A percentile compares a stretch with the other conserved stretches of the same genome.
Conservation (phyloP, 2,888 invertebrate species). For the Caenorhabditis uteleia region DNA sequence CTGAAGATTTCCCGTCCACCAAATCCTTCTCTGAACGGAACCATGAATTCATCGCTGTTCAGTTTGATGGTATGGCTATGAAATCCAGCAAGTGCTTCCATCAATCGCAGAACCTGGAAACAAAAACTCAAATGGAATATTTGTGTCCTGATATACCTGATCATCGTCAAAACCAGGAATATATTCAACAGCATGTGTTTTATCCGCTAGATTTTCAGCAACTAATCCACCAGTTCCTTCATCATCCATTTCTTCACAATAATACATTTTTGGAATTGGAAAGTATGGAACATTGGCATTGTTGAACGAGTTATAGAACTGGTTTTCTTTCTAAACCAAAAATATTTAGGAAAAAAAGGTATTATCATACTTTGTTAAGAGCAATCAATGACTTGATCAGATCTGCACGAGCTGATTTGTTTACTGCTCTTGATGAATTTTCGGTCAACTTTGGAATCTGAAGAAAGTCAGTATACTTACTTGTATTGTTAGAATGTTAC, state of each 20-base stretch:
- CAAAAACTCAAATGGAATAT: background rate
- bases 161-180: background rate
- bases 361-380: too few relatives aligned
- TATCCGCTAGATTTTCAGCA: background rate
- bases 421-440: background rate
- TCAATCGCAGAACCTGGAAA: constrained; percentile 2
- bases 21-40: too few relatives aligned
- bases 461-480: background rate
- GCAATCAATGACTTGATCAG: too few relatives aligned
- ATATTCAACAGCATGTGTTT: background rate
- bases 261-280: background rate
- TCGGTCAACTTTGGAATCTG: background rate
- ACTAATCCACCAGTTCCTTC: background rate
- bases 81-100: constrained; percentile 19
- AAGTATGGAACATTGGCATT: background rate
- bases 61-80: constrained; percentile 16
- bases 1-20: too few relatives aligned
- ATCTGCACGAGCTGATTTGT: background rate
- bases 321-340: background rate
- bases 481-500: background rate
- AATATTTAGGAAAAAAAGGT: background rate
- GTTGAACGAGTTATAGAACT: background rate
- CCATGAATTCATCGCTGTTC: too few relatives aligned
- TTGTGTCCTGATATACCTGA: background rate
- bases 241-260: background rate